A percentile compares a stretch with the other conserved stretches of the same genome.
phyloP scores from a whole-genome alignment of 92 coral and sea anemone species.

The Nematostella vectensis region DNA sequence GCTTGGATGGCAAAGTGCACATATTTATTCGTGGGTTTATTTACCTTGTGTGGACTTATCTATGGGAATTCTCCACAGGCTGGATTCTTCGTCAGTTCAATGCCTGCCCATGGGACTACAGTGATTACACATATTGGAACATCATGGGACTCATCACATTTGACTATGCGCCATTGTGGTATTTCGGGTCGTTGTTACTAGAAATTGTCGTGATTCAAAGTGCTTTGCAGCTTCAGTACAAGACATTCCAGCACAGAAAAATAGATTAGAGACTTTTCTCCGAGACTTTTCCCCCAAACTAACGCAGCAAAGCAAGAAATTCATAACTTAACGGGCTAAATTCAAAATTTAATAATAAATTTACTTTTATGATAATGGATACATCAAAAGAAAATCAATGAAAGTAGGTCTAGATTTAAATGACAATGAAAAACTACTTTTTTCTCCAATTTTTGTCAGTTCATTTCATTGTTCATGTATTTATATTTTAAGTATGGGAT shows the following conservation, averaged over 20 bases:
- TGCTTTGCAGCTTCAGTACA: conserved; percentile 77
- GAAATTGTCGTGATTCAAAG: conserved; percentile 81
- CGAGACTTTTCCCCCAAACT: no score
- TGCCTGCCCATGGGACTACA: conserved; percentile 98
- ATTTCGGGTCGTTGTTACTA: conserved; percentile 61
- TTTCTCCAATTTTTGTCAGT: no score
- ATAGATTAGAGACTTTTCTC: no score
- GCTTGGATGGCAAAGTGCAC: conserved; percentile 60
- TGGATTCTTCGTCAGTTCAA: conserved; percentile 71
- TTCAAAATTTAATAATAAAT: no score
- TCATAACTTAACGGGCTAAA: no score
- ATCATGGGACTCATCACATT: conserved; percentile 85
- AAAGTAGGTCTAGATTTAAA: no score
- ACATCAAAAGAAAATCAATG: no score
- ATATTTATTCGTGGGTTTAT: conserved; percentile 68
- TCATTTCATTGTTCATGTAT: no score
- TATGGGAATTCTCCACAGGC: conserved; percentile 90
- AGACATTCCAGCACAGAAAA: conserved; percentile 2
- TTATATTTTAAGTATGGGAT: no score
- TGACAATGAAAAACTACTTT: no score
- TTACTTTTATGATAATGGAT: no score
- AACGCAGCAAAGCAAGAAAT: no score
- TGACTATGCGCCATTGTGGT: conserved; percentile 97
- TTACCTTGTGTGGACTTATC: conserved; percentile 77
- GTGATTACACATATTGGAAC: conserved; percentile 69